Conservation (phyloP, 2,113 vertebrate genomes). For the Percina caprodes region DNA sequence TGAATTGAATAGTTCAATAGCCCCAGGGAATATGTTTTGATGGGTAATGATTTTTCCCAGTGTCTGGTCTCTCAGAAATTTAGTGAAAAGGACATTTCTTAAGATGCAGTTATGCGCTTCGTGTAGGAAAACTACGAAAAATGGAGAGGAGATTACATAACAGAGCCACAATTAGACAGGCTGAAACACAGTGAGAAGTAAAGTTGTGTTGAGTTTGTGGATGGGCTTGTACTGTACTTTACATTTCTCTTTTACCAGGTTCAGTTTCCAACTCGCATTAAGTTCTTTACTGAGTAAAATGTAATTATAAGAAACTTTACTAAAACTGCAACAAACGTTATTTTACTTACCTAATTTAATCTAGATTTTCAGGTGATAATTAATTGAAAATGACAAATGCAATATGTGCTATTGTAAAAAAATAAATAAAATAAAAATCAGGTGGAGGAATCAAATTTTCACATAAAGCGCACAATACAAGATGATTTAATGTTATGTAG, state of each 20-base stretch:
- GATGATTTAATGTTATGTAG: not conserved
- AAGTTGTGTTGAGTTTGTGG: too few species aligned
- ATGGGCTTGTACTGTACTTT: not conserved
- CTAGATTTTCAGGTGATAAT: not conserved
- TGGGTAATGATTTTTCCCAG: conserved; percentile 40
- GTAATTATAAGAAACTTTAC: not conserved
- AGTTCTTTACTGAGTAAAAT: not conserved
- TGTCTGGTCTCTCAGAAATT: conserved; percentile 21
- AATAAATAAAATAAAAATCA: not conserved
- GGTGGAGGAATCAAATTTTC: not conserved
- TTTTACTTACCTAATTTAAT: not conserved
- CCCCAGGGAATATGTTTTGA: conserved; percentile 9
- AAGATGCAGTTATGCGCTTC: conserved; percentile 40
- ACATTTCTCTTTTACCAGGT: not conserved
- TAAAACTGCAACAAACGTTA: too few species aligned
- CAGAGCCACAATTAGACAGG: conserved; percentile 12
- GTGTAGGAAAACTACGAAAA: conserved; percentile 27
- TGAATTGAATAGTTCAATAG: conserved; percentile 15
- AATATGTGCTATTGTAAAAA: not conserved
- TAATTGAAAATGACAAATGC: not conserved
- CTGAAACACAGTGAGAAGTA: conserved; percentile 1
- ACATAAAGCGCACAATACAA: not conserved
- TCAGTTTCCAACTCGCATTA: not conserved
- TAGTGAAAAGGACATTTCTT: conserved; percentile 33
- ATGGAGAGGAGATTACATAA: conserved; percentile 23